phyloP scores from a whole-genome alignment of 2,113 vertebrate genomes.

The Aix galericulata region DNA sequence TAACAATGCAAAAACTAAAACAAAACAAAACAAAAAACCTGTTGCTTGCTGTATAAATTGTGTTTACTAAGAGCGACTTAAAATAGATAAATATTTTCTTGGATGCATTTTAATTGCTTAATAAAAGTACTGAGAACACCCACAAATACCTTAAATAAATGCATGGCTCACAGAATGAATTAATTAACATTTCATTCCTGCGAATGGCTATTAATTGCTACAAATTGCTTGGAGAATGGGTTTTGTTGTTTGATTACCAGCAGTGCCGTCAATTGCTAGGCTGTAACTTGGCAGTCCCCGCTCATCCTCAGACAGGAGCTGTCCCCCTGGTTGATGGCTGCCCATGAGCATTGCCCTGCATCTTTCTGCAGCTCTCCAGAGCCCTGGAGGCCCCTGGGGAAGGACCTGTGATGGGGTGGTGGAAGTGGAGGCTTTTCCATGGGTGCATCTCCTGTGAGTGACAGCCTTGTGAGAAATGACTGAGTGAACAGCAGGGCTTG shows the following conservation, averaged over 20 bases:
- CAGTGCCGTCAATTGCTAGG: background rate
- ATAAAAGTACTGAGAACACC: slow-evolving; percentile 62
- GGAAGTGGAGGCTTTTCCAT: background rate
- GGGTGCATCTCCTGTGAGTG: background rate
- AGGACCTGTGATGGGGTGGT: background rate
- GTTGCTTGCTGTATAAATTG: slow-evolving; percentile 32
- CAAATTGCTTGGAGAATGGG: slow-evolving; percentile 30
- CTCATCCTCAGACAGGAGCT: background rate
- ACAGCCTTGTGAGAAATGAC: background rate
- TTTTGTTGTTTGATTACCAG: slow-evolving; percentile 23
- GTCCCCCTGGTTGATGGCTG: rapidly evolving
- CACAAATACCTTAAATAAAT: slow-evolving; percentile 67
- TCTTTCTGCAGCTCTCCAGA: rapidly evolving
- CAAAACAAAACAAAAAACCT: background rate
- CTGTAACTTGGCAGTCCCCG: background rate
- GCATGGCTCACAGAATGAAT: slow-evolving; percentile 54
- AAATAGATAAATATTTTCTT: slow-evolving; percentile 70
- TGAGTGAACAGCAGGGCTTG: background rate
- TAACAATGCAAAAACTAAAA: slow-evolving; percentile 43
- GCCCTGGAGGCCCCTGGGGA: rapidly evolving
- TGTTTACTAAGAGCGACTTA: slow-evolving; percentile 52
- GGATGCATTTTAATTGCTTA: slow-evolving; percentile 58
- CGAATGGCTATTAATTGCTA: slow-evolving; percentile 56
- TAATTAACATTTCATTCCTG: slow-evolving; percentile 64
- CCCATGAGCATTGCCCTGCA: background rate